Conservation (phyloP, 1,140 invertebrate species). For the Hylaeus volcanicus region DNA sequence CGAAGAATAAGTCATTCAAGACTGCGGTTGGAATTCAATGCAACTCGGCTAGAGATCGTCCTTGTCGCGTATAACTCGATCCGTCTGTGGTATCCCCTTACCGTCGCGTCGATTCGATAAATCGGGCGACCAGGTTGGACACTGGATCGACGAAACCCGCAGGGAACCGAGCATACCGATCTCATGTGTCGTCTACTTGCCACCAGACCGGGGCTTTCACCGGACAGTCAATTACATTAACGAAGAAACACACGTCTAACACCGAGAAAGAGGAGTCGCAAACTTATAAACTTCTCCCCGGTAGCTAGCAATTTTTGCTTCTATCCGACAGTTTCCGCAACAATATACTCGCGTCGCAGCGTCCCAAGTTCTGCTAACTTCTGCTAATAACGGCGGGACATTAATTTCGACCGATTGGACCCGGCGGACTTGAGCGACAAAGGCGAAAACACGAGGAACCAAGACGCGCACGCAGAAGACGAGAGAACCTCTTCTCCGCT, state of each 20-base stretch:
- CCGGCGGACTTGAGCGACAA: constrained; percentile 68
- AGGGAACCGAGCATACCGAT: constrained; percentile 41
- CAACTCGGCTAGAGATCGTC: constrained; percentile 8
- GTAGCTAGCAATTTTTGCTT: constrained; percentile 44
- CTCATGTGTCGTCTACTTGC: constrained; percentile 58
- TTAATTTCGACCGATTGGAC: constrained; percentile 78
- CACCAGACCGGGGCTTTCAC: constrained; percentile 49
- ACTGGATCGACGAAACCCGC: constrained; percentile 16
- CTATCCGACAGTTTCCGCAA: not conserved
- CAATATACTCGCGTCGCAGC: constrained; percentile 24
- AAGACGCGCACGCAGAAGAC: constrained; percentile 22
- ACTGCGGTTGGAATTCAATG: constrained; percentile 41
- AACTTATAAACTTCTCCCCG: constrained; percentile 56
- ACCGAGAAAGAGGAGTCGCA: constrained; percentile 15
- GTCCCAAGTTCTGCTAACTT: constrained; percentile 70
- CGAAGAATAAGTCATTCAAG: constrained; percentile 25
- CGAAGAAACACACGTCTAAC: constrained; percentile 73
- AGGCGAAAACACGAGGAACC: constrained; percentile 32
- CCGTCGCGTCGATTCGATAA: constrained; percentile 44
- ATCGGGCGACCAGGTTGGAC: constrained; percentile 24
- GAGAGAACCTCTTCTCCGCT: constrained; percentile 36
- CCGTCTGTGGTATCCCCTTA: constrained; percentile 33
- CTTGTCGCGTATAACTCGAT: constrained; percentile 40
- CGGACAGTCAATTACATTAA: constrained; percentile 66
- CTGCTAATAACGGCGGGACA: constrained; percentile 76